Evolutionary conservation across 2,888 invertebrate species (phyloP).

Genomic region (Rotaria sp.): DNA sequence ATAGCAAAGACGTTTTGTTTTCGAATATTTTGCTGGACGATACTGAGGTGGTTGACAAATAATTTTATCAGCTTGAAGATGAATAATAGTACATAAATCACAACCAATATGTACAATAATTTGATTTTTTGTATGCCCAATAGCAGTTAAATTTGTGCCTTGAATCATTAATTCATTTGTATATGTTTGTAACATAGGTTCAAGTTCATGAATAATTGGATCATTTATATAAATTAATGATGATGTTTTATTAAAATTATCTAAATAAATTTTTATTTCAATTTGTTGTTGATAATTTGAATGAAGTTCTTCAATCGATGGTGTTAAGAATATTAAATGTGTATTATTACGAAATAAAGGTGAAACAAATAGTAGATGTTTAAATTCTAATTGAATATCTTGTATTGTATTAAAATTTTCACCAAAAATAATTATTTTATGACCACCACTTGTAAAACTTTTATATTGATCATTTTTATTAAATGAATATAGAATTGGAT

Average conservation of each 20-base stretch:
- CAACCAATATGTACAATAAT: conserved; percentile 1
- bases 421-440: background rate
- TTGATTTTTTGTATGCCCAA: background rate
- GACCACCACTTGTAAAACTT: background rate
- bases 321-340: background rate
- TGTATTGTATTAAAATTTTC: background rate
- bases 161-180: background rate
- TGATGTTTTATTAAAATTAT: background rate
- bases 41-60: background rate
- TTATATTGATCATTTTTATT: background rate
- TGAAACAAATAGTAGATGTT: background rate
- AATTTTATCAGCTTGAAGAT: background rate
- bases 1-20: background rate
- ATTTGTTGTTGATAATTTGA: background rate
- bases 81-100: background rate
- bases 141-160: background rate
- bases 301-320: background rate
- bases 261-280: background rate
- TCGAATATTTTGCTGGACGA: background rate
- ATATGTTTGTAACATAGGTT: background rate
- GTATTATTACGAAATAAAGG: background rate
- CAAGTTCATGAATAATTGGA: background rate
- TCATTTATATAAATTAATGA: background rate
- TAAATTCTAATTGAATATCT: conserved; percentile 19
- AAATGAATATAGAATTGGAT: background rate